A percentile compares a stretch with the other conserved stretches of the same genome.
Evolutionary conservation across 1,140 invertebrate species (phyloP).

Genomic region (Probaryconus sp.): DNA sequence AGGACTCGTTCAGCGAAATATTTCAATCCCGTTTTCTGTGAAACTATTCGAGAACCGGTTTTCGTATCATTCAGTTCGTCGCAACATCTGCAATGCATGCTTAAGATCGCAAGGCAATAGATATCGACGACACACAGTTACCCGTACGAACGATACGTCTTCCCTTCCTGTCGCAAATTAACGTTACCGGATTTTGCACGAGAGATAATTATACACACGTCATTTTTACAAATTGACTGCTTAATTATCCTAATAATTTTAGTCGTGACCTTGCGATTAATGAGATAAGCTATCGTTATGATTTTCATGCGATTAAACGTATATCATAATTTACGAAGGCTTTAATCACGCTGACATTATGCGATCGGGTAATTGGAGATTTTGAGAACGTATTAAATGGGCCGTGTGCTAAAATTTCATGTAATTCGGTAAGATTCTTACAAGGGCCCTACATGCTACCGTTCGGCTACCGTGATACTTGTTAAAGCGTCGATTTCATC

Average conservation of each 20-base stretch:
- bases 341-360: no score
- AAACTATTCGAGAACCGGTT: constrained; percentile 57
- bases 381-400: constrained; percentile 36
- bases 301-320: no score
- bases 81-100: constrained; percentile 56
- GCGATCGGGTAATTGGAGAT: constrained; percentile 5
- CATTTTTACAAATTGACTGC: constrained; percentile 45
- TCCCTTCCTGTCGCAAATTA: constrained; percentile 37
- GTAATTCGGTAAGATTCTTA: constrained; percentile 36
- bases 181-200: constrained; percentile 31
- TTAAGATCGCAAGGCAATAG: constrained; percentile 39
- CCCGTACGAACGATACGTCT: constrained; percentile 62
- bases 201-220: constrained; percentile 30
- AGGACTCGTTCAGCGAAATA: constrained; percentile 25
- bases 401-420: constrained; percentile 23
- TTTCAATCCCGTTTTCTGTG: constrained; percentile 41
- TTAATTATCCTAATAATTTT: constrained; percentile 40
- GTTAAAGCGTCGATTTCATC: neutral
- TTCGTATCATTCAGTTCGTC: constrained; percentile 43
- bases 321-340: no score
- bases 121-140: constrained; percentile 32
- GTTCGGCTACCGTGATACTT: constrained; percentile 33
- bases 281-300: constrained; percentile 32
- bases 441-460: constrained; percentile 28
- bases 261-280: neutral